A percentile compares a stretch with the other conserved stretches of the same genome.
phyloP scores from a whole-genome alignment of 2,797 vertebrate species.

The Halcyon chelicuti region DNA sequence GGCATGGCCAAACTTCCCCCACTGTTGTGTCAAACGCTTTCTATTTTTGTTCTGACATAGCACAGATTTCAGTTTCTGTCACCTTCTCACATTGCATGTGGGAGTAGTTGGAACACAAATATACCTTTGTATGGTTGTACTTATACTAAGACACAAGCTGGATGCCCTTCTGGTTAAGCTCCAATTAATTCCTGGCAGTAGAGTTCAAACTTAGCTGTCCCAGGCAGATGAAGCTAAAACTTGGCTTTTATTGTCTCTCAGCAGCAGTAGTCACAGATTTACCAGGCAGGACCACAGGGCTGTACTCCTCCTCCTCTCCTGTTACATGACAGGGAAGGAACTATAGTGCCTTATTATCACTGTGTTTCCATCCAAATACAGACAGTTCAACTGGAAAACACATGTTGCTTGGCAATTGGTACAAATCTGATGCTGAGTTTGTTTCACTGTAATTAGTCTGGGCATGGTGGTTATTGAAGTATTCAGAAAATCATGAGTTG shows the following conservation, averaged over 20 bases:
- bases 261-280: not conserved
- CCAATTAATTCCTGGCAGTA: not conserved
- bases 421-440: not conserved
- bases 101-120: not conserved
- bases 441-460: not conserved
- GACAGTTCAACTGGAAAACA: not conserved
- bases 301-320: slow-evolving; percentile 21
- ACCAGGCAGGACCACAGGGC: not conserved
- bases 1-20: not conserved
- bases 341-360: not conserved
- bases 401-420: not conserved
- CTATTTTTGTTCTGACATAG: not conserved
- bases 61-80: not conserved
- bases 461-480: not conserved
- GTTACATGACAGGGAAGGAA: not conserved
- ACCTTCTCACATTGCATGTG: not conserved
- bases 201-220: not conserved
- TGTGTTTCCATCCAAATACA: not conserved
- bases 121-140: not conserved
- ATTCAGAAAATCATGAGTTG: not conserved
- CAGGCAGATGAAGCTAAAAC: not conserved
- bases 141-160: not conserved
- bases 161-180: not conserved
- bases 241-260: not conserved
- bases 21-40: fast-evolving